Evolutionary conservation across 2,113 vertebrate genomes (phyloP).

Genomic region (chimpanzee (Pan troglodytes)): DNA sequence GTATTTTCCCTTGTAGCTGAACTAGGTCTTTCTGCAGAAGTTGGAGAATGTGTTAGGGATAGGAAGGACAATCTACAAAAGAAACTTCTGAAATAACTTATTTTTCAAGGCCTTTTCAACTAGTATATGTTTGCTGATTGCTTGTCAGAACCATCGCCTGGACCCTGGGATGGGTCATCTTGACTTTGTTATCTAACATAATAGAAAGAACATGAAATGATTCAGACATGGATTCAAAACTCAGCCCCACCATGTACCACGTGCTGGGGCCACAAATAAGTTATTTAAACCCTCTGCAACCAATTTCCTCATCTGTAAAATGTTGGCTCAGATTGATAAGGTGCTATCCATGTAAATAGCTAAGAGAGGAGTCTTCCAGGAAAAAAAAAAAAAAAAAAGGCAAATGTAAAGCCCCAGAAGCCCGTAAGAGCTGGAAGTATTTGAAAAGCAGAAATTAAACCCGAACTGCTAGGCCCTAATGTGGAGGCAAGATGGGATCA

Average conservation of each 20-base stretch:
- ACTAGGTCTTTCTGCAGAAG: not conserved
- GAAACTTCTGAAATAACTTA: not conserved
- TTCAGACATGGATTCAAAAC: not conserved
- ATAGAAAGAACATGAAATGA: not conserved
- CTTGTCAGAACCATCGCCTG: not conserved
- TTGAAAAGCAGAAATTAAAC: not conserved
- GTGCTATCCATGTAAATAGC: not conserved
- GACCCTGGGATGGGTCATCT: not conserved
- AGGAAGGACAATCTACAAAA: not conserved
- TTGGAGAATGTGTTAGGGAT: not conserved
- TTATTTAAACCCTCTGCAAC: not conserved
- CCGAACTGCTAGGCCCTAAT: too few relatives aligned
- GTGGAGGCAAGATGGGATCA: fast-evolving
- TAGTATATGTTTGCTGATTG: not conserved
- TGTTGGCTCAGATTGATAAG: not conserved
- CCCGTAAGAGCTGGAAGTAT: not conserved
- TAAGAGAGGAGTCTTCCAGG: not conserved
- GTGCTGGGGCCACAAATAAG: not conserved
- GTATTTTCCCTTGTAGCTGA: not conserved
- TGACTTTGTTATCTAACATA: conserved; percentile 1
- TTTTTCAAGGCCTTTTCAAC: conserved; percentile 19
- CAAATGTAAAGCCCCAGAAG: not conserved
- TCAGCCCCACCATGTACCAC: not conserved
- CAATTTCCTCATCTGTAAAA: not conserved
- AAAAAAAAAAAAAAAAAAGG: not conserved